Percentiles rank a stretch among this genome's conserved stretches.
Conservation (phyloP, 2,797 vertebrate genomes). For the Chelon labrosus region DNA sequence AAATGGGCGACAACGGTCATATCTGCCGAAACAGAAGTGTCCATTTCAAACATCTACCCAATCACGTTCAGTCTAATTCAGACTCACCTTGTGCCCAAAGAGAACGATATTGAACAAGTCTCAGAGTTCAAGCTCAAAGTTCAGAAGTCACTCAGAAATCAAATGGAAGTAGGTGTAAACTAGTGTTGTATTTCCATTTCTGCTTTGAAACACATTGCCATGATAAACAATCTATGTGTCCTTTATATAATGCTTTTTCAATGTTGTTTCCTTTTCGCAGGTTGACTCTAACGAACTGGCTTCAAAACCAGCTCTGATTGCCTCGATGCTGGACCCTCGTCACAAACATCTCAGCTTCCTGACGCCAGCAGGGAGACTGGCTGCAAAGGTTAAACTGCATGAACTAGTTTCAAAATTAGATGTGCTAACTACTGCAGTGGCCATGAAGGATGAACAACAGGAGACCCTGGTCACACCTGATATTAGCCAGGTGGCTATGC, state of each 20-base stretch:
- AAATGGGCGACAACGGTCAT: slow-evolving; percentile 78
- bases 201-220: neutral
- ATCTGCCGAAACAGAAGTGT: slow-evolving; percentile 73
- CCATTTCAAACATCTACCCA: slow-evolving; percentile 80
- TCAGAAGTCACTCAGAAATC: slow-evolving; percentile 65
- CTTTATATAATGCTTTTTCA: neutral
- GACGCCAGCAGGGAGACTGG: slow-evolving; percentile 65
- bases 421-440: slow-evolving; percentile 16
- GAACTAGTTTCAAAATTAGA: slow-evolving; percentile 73
- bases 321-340: slow-evolving; percentile 77
- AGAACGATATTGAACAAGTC: slow-evolving; percentile 68
- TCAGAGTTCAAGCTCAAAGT: slow-evolving; percentile 74
- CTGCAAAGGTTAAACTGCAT: slow-evolving; percentile 75
- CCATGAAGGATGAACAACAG: slow-evolving; percentile 67
- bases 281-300: slow-evolving; percentile 65
- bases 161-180: slow-evolving; percentile 69
- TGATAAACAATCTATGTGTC: neutral
- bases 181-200: neutral
- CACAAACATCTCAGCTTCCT: slow-evolving; percentile 79
- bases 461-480: slow-evolving; percentile 64
- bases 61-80: slow-evolving; percentile 80
- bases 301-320: slow-evolving; percentile 75
- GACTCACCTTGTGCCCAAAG: slow-evolving; percentile 72
- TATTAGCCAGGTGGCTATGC: slow-evolving; percentile 49
- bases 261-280: slow-evolving; percentile 41